Percentiles rank a stretch among this genome's conserved stretches.
These are phyloP conservation scores for Chloroceryle amazona DNA, from an alignment of 2,797 vertebrate species.

Conservation along the genomic window DNA sequence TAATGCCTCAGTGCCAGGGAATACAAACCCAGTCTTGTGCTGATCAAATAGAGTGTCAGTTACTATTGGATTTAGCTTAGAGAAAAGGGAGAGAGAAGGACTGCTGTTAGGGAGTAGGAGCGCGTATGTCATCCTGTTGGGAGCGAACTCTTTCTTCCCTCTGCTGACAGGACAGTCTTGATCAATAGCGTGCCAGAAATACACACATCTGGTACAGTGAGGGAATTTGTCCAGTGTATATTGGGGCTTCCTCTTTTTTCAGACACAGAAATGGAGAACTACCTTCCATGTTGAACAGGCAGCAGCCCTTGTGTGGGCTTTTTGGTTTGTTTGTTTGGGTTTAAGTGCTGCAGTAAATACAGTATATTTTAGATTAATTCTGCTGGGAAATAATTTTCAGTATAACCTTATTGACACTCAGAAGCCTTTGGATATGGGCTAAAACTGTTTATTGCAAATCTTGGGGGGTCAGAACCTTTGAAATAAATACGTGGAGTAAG, in stretches of 20 bases:
- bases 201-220: neutral
- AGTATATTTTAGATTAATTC: slow-evolving; percentile 2
- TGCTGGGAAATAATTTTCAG: neutral
- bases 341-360: neutral
- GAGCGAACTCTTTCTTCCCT: neutral
- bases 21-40: neutral
- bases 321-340: neutral
- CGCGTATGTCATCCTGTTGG: neutral
- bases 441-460: neutral
- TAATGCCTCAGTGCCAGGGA: neutral
- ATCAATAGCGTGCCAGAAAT: neutral
- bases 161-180: neutral
- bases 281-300: neutral
- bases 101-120: neutral
- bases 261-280: neutral
- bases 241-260: neutral
- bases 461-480: neutral
- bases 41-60: neutral
- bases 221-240: neutral
- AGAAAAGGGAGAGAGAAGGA: neutral
- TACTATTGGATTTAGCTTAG: neutral
- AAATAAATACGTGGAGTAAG: neutral
- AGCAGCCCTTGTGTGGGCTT: neutral
- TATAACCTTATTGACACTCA: neutral
- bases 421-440: neutral